phyloP scores from a whole-genome alignment of 2,797 vertebrate genomes.

The Amphiprion clarkii region DNA sequence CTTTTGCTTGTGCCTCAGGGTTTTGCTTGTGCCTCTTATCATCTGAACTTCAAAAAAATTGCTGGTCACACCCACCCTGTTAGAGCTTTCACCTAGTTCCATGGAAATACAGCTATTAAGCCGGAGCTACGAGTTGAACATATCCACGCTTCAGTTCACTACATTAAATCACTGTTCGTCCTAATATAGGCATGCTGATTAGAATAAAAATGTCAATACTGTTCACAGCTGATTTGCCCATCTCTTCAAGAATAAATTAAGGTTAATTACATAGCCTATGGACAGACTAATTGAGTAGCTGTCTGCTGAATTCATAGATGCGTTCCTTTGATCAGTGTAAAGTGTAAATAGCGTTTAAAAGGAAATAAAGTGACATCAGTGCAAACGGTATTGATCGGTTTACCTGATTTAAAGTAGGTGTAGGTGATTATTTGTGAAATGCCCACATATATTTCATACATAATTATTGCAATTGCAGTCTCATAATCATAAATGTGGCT shows the following conservation, averaged over 20 bases:
- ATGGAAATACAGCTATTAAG: neutral
- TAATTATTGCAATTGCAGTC: neutral
- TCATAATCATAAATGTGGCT: neutral
- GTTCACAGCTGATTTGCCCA: neutral
- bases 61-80: neutral
- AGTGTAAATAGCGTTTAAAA: constrained; percentile 13
- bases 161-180: neutral
- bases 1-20: neutral
- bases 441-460: neutral
- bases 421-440: too few relatives aligned
- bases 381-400: constrained; percentile 5
- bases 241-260: constrained; percentile 12
- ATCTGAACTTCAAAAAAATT: neutral
- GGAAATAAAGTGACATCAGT: neutral
- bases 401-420: neutral
- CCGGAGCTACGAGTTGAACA: neutral
- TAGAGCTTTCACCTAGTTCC: neutral
- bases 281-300: constrained; percentile 1
- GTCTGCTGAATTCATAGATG: neutral
- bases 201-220: neutral
- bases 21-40: neutral
- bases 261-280: neutral
- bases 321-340: neutral
- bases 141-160: neutral
- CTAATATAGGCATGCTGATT: neutral